phyloP scores from a whole-genome alignment of 2,888 invertebrate genomes.

The Aethes cnicana region DNA sequence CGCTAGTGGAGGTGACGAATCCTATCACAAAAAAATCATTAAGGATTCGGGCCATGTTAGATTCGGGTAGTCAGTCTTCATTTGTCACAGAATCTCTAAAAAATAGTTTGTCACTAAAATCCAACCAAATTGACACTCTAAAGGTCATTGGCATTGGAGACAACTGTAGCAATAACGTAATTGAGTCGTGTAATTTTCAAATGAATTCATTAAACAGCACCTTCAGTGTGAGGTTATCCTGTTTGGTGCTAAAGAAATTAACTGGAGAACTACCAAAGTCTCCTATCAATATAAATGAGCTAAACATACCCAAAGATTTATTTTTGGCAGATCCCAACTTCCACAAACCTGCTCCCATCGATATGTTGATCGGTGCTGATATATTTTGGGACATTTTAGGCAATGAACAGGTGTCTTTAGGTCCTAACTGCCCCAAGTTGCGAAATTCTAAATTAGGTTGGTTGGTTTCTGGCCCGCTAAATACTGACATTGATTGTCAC shows the following conservation, averaged over 20 bases:
- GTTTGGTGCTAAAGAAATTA: conserved; percentile 23
- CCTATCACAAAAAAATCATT: too few relatives aligned
- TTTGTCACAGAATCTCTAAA: too few relatives aligned
- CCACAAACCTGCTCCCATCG: conserved; percentile 16
- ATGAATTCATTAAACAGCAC: conserved; percentile 3
- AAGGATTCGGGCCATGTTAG: too few relatives aligned
- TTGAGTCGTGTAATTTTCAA: conserved; percentile 10
- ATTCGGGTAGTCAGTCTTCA: too few relatives aligned
- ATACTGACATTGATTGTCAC: not conserved
- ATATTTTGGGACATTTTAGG: conserved; percentile 26
- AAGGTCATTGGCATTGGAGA: too few relatives aligned
- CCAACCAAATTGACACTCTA: too few relatives aligned
- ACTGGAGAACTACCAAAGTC: conserved; percentile 21
- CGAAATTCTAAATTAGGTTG: conserved; percentile 18
- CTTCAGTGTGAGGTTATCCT: conserved; percentile 6
- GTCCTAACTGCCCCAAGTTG: conserved; percentile 8
- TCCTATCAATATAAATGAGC: conserved; percentile 9
- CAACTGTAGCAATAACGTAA: too few relatives aligned
- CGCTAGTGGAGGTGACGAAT: too few relatives aligned
- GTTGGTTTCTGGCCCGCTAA: conserved; percentile 19
- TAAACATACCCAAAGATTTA: conserved; percentile 18
- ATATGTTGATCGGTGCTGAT: conserved; percentile 17
- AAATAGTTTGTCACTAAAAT: too few relatives aligned
- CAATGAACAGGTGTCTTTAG: conserved; percentile 7
- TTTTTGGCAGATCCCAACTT: conserved; percentile 25